Evolutionary conservation across 2,888 invertebrate genomes (phyloP), one percentile per base, ranked within the genome.

Genomic region (Zele albiditarsus): DNA sequence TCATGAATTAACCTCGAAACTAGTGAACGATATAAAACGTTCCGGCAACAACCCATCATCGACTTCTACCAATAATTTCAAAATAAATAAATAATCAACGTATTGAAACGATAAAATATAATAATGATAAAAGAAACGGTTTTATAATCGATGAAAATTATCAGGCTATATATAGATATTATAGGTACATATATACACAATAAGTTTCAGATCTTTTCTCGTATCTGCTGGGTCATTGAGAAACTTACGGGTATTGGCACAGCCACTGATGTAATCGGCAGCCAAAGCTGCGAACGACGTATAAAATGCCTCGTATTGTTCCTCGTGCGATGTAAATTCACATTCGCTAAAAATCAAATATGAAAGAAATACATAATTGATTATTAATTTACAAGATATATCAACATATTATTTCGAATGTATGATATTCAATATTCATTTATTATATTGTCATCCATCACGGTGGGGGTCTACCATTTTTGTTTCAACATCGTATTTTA

Each of bases 281-380:
- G 96, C 94, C 81, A 97, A 91, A 71, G 96, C 95, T 80, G 95
- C 95, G 91, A 97, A 95, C 79, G 96, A 94, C 84, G 95, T 95
- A 90, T 95, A 97, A 91, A 97, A 97, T 78, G 94, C 93, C 85
- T 95, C 95, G 90, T 95, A 94, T 80, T 93, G 93, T 81, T 95
- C 95, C 85, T 96, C 96, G 91, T 96, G 96, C 82, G 94, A 93
- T 83, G 95, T 91, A 88, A 97, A 94, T 86, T 97, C 96, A 85
- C 92, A 92, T 91, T 97, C 97, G 90, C 97, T 98, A 91, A 92
- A 92, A 86, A 85, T 79, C 8, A 8, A 60, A 60, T 25, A 89
- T 83, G 73, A 79, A 25, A 25, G 63, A 67, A 65, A 42, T 71
- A 42, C 58, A 0, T 60, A 4, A 60, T 60, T 53, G 5, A 53